Evolutionary conservation across 2,888 invertebrate species (phyloP), one percentile per base, ranked within the genome.

Genomic region (Agonum fuliginosum): DNA sequence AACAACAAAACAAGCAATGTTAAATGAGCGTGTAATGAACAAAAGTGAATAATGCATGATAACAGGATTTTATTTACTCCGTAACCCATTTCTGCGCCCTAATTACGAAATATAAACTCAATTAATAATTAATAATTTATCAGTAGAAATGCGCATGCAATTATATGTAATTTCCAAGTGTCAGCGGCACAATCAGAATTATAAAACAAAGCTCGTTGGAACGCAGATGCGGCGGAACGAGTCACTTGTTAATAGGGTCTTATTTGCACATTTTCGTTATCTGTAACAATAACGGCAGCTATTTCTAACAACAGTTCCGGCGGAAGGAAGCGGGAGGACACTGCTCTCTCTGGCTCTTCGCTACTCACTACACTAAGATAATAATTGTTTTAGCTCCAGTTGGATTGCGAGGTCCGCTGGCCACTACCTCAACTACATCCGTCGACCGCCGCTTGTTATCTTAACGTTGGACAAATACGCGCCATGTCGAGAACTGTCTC

Each of bases 321-420:
- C 12, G 30, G 37, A 37, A 72, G n/a, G 34, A 24, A 17, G 73
- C n/a, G 20, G 54, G 30, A 51, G 70, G 43, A 70, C 43, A 37
- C 34, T 54, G 37, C 54, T 19, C 22, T 10, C 12, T 4, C 10
- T 14, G n/a, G n/a, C 22, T 19, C 19, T n/a, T n/a, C n/a, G n/a
- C n/a, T n/a, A n/a, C 12, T n/a, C 12, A 22, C 30, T 34, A 37
- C 37, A 41, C 41, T 73, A 73, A 73, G 73, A 73, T 73, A 73
- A 73, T 73, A 73, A 73, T 73, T 73, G 73, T 73, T 73, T 73
- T 54, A 73, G 54, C 73, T 20, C 54, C 51, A 10, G 27, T 22
- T 8, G n/a, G 3, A 12, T 24, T 24, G 54, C 20, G 12, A 24
- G 27, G 12, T 46, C 46, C 2, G 43, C 14, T 46, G 46, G 37